Evolutionary conservation across 2,797 vertebrate species (phyloP).

Genomic region (Myotis pilosus): DNA sequence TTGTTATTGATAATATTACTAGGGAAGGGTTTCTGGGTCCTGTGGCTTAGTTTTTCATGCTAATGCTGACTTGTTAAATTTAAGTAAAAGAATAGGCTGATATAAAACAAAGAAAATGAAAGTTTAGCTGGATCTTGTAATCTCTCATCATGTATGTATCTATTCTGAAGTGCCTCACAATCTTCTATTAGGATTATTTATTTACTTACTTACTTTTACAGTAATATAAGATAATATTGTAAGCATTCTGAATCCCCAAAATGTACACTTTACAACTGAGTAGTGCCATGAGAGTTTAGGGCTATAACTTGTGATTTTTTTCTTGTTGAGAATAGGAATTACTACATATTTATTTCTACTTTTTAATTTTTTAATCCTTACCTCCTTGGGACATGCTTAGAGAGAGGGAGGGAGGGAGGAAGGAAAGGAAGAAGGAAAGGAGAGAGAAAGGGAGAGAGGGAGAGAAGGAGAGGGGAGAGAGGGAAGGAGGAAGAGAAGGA

Average conservation of each 20-base stretch:
- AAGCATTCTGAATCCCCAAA: background rate
- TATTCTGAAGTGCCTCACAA: background rate
- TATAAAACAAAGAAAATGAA: constrained; percentile 21
- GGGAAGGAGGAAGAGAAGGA: background rate
- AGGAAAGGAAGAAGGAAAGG: no score
- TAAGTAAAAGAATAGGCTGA: background rate
- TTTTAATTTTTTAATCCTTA: background rate
- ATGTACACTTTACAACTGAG: background rate
- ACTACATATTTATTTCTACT: background rate
- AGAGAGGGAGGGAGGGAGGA: no score
- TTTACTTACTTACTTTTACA: background rate
- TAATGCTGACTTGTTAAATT: background rate
- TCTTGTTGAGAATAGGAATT: background rate
- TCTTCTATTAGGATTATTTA: background rate
- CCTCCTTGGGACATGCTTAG: background rate
- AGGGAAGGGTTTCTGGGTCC: background rate
- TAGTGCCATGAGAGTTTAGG: background rate
- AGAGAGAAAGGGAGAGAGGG: no score
- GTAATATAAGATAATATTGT: background rate
- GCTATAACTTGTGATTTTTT: background rate
- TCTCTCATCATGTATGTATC: background rate
- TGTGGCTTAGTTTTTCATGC: background rate
- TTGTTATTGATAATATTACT: background rate
- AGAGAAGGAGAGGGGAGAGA: background rate
- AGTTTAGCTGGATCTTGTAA: background rate